phyloP scores from a whole-genome alignment of 2,888 invertebrate genomes.

The Drosophila emarginata region DNA sequence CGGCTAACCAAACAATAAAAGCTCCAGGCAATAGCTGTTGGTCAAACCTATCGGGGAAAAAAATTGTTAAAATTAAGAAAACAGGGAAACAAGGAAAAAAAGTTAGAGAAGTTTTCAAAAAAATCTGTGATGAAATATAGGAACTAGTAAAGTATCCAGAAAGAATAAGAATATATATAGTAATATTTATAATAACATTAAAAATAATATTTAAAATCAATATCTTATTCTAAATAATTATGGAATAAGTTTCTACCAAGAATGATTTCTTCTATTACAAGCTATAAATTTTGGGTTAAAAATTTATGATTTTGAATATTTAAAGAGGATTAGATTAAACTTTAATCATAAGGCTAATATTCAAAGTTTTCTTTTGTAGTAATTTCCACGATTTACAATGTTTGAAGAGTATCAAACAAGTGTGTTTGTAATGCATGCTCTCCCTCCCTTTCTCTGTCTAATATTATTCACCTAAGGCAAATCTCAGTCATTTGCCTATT shows the following conservation, averaged over 20 bases:
- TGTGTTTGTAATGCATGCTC: background rate
- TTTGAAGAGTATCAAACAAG: constrained; percentile 15
- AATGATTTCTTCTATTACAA: no score
- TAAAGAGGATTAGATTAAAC: constrained; percentile 17
- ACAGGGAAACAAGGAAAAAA: constrained; percentile 18
- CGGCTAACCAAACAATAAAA: constrained; percentile 48
- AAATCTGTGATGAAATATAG: constrained; percentile 24
- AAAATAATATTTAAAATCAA: no score
- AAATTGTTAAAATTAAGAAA: constrained; percentile 20
- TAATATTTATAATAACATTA: background rate
- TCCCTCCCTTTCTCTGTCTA: background rate
- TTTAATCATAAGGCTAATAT: no score
- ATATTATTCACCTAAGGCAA: constrained; percentile 1
- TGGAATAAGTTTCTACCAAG: no score
- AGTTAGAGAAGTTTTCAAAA: constrained; percentile 6
- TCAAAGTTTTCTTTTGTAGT: no score
- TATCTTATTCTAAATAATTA: no score
- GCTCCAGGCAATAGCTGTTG: constrained; percentile 21
- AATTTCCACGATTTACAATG: background rate
- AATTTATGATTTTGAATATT: background rate
- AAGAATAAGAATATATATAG: no score
- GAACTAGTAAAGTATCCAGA: constrained; percentile 26
- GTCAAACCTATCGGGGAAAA: constrained; percentile 11
- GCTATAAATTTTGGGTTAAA: no score
- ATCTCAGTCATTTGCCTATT: constrained; percentile 11